Conservation (phyloP, 2,113 vertebrate genomes). For the Malurus alboscapulatus region DNA sequence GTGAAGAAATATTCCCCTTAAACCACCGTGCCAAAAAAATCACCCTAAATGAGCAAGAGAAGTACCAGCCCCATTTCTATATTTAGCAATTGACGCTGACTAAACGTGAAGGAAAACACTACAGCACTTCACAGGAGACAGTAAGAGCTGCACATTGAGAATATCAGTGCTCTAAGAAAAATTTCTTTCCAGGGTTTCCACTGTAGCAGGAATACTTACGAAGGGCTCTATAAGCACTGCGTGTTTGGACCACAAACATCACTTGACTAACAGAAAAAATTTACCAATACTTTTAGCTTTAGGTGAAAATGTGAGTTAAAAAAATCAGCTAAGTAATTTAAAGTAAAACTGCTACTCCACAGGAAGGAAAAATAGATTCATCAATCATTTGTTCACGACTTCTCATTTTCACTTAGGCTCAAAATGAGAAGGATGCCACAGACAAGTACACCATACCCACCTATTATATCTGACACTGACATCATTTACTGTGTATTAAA, state of each 20-base stretch:
- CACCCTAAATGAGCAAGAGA: neutral
- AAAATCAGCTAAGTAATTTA: neutral
- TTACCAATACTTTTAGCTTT: neutral
- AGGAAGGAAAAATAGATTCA: neutral
- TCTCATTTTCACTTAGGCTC: conserved; percentile 7
- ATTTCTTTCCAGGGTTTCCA: neutral
- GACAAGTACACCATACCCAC: conserved; percentile 8
- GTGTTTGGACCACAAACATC: neutral
- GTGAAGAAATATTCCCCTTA: neutral
- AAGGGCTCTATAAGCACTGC: neutral
- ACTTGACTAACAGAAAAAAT: neutral
- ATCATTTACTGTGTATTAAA: conserved; percentile 17
- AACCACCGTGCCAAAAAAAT: neutral
- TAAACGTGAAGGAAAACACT: neutral
- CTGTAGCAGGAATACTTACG: neutral
- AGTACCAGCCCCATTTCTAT: neutral
- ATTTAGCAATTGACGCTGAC: neutral
- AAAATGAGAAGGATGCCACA: neutral
- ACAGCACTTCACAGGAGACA: neutral
- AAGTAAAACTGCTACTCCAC: neutral
- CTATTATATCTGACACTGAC: conserved; percentile 14
- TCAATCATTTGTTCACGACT: neutral
- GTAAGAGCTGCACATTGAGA: neutral
- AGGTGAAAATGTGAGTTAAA: neutral
- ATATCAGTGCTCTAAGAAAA: neutral